Percentiles rank a stretch among this genome's conserved stretches.
These are phyloP conservation scores for Fragum sueziense DNA, from an alignment of 2,888 invertebrate genomes.

Conservation along the genomic window DNA sequence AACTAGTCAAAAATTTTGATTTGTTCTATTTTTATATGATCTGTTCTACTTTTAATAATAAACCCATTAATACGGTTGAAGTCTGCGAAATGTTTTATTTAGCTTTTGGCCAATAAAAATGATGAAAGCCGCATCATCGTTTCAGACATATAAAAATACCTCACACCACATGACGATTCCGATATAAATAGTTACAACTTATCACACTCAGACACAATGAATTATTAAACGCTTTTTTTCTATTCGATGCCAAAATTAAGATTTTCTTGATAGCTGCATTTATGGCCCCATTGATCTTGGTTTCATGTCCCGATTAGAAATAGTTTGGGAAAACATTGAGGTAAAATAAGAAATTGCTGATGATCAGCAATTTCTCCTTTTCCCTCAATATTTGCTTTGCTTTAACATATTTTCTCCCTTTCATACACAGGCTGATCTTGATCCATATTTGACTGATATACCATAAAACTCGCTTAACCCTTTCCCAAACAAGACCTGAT, in stretches of 20 bases:
- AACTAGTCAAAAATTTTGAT: too few relatives aligned
- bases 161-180: background rate
- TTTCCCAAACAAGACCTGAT: too few relatives aligned
- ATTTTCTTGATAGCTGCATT: background rate
- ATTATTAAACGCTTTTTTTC: background rate
- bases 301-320: too few relatives aligned
- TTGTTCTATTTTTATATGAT: too few relatives aligned
- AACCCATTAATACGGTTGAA: too few relatives aligned
- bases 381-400: background rate
- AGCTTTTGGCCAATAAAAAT: background rate
- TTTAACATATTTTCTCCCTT: too few relatives aligned
- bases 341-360: background rate
- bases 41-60: too few relatives aligned
- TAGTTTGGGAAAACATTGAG: too few relatives aligned
- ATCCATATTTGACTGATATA: too few relatives aligned
- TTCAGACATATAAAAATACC: constrained; percentile 14
- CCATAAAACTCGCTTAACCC: too few relatives aligned
- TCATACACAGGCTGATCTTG: too few relatives aligned
- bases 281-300: background rate
- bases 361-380: background rate
- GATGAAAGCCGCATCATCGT: background rate
- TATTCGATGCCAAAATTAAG: background rate
- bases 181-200: constrained; percentile 6
- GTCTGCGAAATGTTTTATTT: background rate
- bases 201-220: constrained; percentile 18